Percentiles rank a stretch among this genome's conserved stretches.
Conservation (phyloP, 2,797 vertebrate species). For the Pelodytes ibericus region DNA sequence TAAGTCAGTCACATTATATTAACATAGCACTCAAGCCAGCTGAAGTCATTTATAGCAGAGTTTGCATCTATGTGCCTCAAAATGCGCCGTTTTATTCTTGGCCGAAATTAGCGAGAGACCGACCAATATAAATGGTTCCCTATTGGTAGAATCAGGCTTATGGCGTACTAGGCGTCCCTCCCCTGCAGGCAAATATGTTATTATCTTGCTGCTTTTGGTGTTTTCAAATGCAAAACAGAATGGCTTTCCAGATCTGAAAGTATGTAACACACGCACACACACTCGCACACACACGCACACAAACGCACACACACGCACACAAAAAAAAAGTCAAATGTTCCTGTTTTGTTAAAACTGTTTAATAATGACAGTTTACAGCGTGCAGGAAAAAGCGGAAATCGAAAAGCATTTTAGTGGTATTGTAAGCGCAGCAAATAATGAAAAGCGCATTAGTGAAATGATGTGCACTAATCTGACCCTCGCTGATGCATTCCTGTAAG, state of each 20-base stretch:
- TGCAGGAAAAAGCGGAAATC: slow-evolving; percentile 63
- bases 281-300: neutral
- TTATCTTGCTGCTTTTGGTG: neutral
- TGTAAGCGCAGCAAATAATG: slow-evolving; percentile 67
- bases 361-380: slow-evolving; percentile 68
- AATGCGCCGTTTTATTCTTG: too few relatives aligned
- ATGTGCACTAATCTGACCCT: slow-evolving; percentile 66
- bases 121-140: too few relatives aligned
- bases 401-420: slow-evolving; percentile 68
- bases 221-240: slow-evolving; percentile 9
- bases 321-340: slow-evolving; percentile 65
- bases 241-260: slow-evolving; percentile 12
- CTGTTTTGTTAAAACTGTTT: slow-evolving; percentile 67
- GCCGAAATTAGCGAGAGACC: too few relatives aligned
- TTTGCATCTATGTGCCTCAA: too few relatives aligned
- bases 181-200: too few relatives aligned
- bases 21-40: too few relatives aligned
- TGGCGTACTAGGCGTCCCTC: too few relatives aligned
- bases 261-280: slow-evolving; percentile 12
- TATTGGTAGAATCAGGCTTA: too few relatives aligned
- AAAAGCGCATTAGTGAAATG: slow-evolving; percentile 71
- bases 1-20: too few relatives aligned
- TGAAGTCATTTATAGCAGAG: too few relatives aligned
- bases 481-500: slow-evolving; percentile 63
- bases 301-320: slow-evolving; percentile 58